A percentile compares a stretch with the other conserved stretches of the same genome.
Conservation (phyloP, 2,113 vertebrate genomes). For the Mastomys natalensis region DNA sequence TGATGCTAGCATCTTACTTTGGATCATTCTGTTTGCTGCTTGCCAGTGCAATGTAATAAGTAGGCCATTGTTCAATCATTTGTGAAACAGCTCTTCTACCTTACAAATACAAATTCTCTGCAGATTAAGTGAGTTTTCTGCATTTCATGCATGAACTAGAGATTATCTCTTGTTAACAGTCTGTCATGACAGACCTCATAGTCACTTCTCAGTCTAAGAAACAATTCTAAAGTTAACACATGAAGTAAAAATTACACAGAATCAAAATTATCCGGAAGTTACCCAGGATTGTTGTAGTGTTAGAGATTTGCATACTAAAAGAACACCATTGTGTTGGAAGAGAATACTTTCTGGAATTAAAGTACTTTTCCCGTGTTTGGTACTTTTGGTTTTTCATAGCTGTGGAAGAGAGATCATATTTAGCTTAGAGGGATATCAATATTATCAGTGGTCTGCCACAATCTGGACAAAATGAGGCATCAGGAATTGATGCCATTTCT, state of each 20-base stretch:
- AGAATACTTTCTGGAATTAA: constrained; percentile 42
- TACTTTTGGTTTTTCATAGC: background rate
- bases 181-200: background rate
- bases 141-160: background rate
- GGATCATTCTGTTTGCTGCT: background rate
- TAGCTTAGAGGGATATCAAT: background rate
- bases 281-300: background rate
- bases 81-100: background rate
- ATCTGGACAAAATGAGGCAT: background rate
- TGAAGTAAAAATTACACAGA: constrained; percentile 22
- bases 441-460: background rate
- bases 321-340: background rate
- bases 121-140: background rate
- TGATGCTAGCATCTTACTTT: background rate
- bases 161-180: background rate
- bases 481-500: background rate
- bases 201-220: background rate
- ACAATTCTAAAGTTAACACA: constrained; percentile 52
- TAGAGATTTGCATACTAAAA: background rate
- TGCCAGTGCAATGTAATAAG: background rate
- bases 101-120: background rate
- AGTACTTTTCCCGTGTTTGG: background rate
- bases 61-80: background rate
- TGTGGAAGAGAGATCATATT: background rate
- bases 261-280: constrained; percentile 38